phyloP scores from a whole-genome alignment of 2,888 invertebrate genomes.

The Therioaphis trifolii region DNA sequence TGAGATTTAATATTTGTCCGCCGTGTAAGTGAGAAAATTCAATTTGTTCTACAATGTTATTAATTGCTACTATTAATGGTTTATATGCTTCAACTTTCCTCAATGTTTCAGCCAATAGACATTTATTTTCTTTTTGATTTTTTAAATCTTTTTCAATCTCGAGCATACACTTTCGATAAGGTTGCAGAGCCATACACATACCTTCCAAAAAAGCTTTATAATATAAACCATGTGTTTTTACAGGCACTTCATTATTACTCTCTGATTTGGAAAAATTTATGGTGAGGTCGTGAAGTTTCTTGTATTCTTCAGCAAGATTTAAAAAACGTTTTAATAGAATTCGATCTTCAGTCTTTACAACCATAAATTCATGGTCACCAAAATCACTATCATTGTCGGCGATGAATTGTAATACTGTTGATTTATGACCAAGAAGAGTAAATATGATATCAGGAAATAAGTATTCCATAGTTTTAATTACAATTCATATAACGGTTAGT shows the following conservation, averaged over 20 bases:
- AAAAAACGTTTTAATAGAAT: slow-evolving; percentile 15
- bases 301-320: slow-evolving; percentile 46
- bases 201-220: slow-evolving; percentile 46
- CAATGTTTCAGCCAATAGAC: slow-evolving; percentile 36
- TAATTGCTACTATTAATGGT: slow-evolving; percentile 37
- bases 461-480: slow-evolving; percentile 27
- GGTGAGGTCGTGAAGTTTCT: slow-evolving; percentile 7
- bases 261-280: not conserved
- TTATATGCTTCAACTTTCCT: slow-evolving; percentile 55
- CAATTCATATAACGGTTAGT: too few species aligned
- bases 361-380: slow-evolving; percentile 10
- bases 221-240: slow-evolving; percentile 14
- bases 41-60: slow-evolving; percentile 47
- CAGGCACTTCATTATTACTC: not conserved
- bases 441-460: slow-evolving; percentile 56
- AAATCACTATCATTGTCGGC: slow-evolving; percentile 40
- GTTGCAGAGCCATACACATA: slow-evolving; percentile 4
- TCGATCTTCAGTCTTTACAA: slow-evolving; percentile 34
- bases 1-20: slow-evolving; percentile 50
- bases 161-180: slow-evolving; percentile 29
- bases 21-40: slow-evolving; percentile 36
- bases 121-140: slow-evolving; percentile 42
- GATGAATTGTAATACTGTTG: slow-evolving; percentile 33
- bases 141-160: slow-evolving; percentile 40
- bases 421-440: slow-evolving; percentile 48